Evolutionary conservation across 2,797 vertebrate species (phyloP).

Genomic region (Sebastiscus tertius): DNA sequence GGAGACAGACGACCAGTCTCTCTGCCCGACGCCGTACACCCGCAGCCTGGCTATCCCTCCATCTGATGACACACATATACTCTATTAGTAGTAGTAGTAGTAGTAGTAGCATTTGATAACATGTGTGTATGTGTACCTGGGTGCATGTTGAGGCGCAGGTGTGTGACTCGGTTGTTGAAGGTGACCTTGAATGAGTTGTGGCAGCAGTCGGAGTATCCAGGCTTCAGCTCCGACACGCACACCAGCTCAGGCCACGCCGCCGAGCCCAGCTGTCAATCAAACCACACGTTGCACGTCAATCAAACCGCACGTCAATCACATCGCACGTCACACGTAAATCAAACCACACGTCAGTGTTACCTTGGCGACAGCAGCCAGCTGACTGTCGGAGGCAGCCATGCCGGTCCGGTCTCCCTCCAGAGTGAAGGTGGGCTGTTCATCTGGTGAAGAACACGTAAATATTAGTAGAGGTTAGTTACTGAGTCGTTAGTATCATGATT

Average conservation of each 20-base stretch:
- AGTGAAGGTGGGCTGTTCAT: slow-evolving; percentile 55
- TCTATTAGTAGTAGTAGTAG: too few species aligned
- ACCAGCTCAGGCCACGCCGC: slow-evolving; percentile 83
- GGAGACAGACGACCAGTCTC: slow-evolving; percentile 79
- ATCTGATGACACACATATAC: slow-evolving; percentile 74
- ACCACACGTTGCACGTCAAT: neutral
- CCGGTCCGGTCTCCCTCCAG: slow-evolving; percentile 81
- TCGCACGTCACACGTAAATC: neutral
- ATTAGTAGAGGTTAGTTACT: neutral
- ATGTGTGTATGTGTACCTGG: slow-evolving; percentile 78
- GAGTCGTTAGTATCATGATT: too few species aligned
- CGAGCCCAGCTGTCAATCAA: slow-evolving; percentile 74
- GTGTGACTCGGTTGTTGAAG: slow-evolving; percentile 81
- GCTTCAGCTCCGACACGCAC: slow-evolving; percentile 75
- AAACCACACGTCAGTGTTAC: slow-evolving; percentile 56
- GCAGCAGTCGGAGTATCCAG: slow-evolving; percentile 80
- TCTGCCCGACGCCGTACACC: slow-evolving; percentile 86
- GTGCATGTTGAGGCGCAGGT: slow-evolving; percentile 89
- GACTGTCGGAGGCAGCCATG: slow-evolving; percentile 76
- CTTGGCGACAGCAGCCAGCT: slow-evolving; percentile 76
- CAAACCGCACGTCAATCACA: neutral
- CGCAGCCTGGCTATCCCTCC: slow-evolving; percentile 87
- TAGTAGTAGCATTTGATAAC: too few species aligned
- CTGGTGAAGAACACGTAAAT: slow-evolving; percentile 53
- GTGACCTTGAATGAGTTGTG: slow-evolving; percentile 84